These are phyloP conservation scores for Taenioides sp. DNA, from an alignment of 2,797 vertebrate genomes.

Conservation along the genomic window DNA sequence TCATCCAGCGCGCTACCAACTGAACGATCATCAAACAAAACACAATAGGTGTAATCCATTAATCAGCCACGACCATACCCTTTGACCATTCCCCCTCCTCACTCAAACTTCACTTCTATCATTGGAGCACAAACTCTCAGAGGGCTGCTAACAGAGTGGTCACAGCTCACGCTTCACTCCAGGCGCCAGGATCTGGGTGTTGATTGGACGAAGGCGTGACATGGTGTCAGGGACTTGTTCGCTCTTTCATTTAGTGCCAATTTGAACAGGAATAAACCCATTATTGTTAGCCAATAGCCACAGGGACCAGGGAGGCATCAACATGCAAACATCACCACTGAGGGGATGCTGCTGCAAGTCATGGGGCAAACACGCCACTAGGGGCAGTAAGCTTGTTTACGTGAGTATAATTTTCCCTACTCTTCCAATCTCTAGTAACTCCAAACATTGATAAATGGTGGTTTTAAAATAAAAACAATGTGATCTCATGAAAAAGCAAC, in stretches of 20 bases:
- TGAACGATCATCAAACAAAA: background rate
- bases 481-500: too few relatives aligned
- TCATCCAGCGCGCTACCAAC: background rate
- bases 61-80: conserved; percentile 3
- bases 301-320: conserved; percentile 2
- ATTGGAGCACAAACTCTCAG: conserved; percentile 31
- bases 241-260: conserved; percentile 26
- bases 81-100: conserved; percentile 9
- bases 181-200: conserved; percentile 39
- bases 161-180: conserved; percentile 49
- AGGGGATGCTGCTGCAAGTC: background rate
- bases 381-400: background rate
- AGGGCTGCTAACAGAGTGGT: conserved; percentile 39
- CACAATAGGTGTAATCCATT: too few relatives aligned
- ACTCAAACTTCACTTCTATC: conserved; percentile 34
- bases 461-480: background rate
- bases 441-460: background rate
- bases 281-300: conserved; percentile 14
- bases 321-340: conserved; percentile 10
- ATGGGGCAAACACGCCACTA: background rate
- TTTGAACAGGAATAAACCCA: conserved; percentile 29
- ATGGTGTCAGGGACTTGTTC: conserved; percentile 38
- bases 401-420: background rate
- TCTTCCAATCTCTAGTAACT: background rate
- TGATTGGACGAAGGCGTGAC: conserved; percentile 47